phyloP scores from a whole-genome alignment of 1,140 invertebrate genomes.

The Lutraria rhynchaena region DNA sequence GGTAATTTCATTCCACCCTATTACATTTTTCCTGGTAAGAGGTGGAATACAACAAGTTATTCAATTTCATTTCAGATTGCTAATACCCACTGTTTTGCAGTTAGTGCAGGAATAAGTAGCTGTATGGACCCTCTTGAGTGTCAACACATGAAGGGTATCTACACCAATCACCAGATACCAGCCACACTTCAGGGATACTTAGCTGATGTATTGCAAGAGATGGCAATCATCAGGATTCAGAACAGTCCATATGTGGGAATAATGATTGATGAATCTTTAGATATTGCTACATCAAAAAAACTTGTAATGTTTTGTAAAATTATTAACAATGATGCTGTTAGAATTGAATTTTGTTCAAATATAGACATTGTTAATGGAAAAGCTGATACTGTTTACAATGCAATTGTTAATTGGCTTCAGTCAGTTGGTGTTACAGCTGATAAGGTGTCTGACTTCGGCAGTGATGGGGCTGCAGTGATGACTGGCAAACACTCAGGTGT shows the following conservation, averaged over 20 bases:
- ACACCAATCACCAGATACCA: conserved; percentile 21
- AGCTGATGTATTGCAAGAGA: conserved; percentile 1
- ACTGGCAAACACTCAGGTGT: not conserved
- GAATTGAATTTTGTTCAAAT: conserved; percentile 9
- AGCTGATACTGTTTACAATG: not conserved
- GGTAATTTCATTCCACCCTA: conserved; percentile 65
- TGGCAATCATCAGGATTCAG: not conserved
- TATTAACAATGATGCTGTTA: not conserved
- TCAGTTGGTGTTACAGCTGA: not conserved
- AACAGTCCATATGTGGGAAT: conserved; percentile 33
- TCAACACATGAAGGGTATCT: not conserved
- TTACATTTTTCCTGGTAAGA: conserved; percentile 69
- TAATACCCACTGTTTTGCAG: conserved; percentile 8
- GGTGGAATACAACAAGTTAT: too few relatives aligned
- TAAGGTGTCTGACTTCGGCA: not conserved
- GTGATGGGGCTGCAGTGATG: conserved; percentile 32
- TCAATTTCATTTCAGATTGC: conserved; percentile 36
- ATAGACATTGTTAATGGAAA: not conserved
- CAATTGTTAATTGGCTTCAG: not conserved
- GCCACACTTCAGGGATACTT: conserved; percentile 8
- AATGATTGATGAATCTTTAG: conserved; percentile 25
- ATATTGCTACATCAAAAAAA: conserved; percentile 33
- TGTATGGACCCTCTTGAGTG: not conserved
- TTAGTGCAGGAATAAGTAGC: not conserved
- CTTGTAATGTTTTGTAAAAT: conserved; percentile 32